Percentiles rank a stretch among this genome's conserved stretches.
Evolutionary conservation across 2,797 vertebrate species (phyloP).

Genomic region (Semaprochilodus insignis): DNA sequence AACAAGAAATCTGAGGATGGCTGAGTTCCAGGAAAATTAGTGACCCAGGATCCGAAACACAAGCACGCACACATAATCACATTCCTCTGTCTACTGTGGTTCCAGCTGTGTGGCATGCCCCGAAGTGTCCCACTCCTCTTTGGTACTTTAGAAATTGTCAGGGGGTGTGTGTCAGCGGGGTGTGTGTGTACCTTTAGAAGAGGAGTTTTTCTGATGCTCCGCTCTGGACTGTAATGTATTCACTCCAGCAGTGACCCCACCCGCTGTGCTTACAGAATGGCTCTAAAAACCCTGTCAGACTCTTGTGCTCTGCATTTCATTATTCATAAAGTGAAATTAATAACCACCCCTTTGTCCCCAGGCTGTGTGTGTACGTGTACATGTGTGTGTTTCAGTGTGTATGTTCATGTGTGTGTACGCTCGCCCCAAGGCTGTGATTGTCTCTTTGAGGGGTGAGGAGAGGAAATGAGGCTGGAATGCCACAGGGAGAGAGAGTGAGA

Average conservation of each 20-base stretch:
- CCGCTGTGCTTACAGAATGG: conserved; percentile 46
- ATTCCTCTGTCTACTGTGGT: conserved; percentile 6
- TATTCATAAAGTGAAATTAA: conserved; percentile 62
- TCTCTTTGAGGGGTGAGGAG: conserved; percentile 58
- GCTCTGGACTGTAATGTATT: conserved; percentile 50
- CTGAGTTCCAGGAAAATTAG: conserved; percentile 15
- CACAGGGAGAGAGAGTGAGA: conserved; percentile 21
- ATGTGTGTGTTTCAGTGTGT: conserved; percentile 12
- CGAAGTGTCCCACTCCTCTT: conserved; percentile 33
- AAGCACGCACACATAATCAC: conserved; percentile 12
- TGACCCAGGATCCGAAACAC: conserved; percentile 28
- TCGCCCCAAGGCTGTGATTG: conserved; percentile 56
- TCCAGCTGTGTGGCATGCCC: conserved; percentile 32
- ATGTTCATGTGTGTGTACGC: conserved; percentile 24
- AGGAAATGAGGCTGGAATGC: conserved; percentile 51
- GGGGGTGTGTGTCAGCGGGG: conserved; percentile 9
- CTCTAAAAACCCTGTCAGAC: conserved; percentile 40
- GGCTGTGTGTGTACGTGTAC: conserved; percentile 19
- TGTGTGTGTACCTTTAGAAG: conserved; percentile 31
- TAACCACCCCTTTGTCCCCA: conserved; percentile 57
- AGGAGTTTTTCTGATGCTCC: conserved; percentile 19
- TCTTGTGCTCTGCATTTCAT: conserved; percentile 55
- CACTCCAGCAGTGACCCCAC: conserved; percentile 51
- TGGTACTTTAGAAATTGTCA: conserved; percentile 6
- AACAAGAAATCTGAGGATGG: conserved; percentile 1